These are phyloP conservation scores for Dolomedes plantarius DNA, from an alignment of 2,888 invertebrate species.

Conservation along the genomic window DNA sequence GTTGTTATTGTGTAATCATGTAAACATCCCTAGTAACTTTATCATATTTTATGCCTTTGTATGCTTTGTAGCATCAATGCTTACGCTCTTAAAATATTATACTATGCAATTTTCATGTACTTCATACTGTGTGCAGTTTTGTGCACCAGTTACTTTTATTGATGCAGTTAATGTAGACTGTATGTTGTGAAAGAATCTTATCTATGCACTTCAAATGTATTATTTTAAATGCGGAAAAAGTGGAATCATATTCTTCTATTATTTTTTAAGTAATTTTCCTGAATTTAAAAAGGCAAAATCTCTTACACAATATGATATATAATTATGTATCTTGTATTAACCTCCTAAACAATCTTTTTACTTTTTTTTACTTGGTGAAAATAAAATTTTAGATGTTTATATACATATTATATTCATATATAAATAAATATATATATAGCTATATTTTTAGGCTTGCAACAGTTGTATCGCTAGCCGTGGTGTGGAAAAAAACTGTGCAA, in stretches of 20 bases:
- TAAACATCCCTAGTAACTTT: slow-evolving; percentile 12
- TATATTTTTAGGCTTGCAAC: slow-evolving; percentile 69
- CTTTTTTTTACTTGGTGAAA: slow-evolving; percentile 33
- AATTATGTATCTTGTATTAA: slow-evolving; percentile 25
- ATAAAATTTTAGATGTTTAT: slow-evolving; percentile 63
- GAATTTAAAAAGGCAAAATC: neutral
- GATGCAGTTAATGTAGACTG: neutral
- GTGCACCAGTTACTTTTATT: slow-evolving; percentile 7
- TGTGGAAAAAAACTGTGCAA: slow-evolving; percentile 22
- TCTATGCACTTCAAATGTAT: slow-evolving; percentile 19
- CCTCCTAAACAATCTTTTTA: slow-evolving; percentile 19
- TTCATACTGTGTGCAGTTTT: slow-evolving; percentile 1
- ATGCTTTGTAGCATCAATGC: slow-evolving; percentile 26
- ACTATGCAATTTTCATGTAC: slow-evolving; percentile 51
- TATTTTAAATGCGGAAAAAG: neutral
- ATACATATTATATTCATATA: slow-evolving; percentile 64
- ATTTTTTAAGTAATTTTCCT: neutral
- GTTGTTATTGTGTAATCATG: slow-evolving; percentile 18
- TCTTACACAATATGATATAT: neutral
- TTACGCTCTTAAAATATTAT: slow-evolving; percentile 49
- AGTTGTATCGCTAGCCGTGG: slow-evolving; percentile 48
- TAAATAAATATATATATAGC: slow-evolving; percentile 62
- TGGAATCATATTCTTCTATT: neutral
- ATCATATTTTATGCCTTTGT: slow-evolving; percentile 21
- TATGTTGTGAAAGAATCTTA: neutral